Evolutionary conservation across 2,888 invertebrate species (phyloP).

Genomic region (Amiota minor): DNA sequence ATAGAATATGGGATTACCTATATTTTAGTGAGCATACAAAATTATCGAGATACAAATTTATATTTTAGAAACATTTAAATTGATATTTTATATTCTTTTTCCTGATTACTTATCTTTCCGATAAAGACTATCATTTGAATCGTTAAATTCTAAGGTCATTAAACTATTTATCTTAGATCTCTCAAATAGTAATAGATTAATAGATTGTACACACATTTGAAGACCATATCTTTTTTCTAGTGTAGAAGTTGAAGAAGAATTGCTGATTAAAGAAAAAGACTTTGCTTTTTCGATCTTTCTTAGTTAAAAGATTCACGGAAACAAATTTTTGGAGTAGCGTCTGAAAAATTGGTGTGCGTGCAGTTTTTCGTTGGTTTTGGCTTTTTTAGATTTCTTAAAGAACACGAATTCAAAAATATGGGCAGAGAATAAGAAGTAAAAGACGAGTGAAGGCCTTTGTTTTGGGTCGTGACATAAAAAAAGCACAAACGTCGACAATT

Average conservation of each 20-base stretch:
- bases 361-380: conserved; percentile 14
- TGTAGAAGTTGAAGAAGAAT: neutral
- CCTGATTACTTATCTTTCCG: neutral
- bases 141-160: neutral
- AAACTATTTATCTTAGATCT: neutral
- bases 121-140: neutral
- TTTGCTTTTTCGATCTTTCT: conserved; percentile 11
- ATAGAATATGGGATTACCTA: too few species aligned
- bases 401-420: conserved; percentile 16
- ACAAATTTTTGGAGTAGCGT: conserved; percentile 19
- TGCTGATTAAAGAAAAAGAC: conserved; percentile 1
- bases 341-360: conserved; percentile 25
- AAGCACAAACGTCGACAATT: conserved; percentile 34
- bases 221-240: too few species aligned
- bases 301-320: conserved; percentile 26
- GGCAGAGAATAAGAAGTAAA: neutral
- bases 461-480: conserved; percentile 26
- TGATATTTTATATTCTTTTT: neutral
- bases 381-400: conserved; percentile 4
- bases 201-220: too few species aligned
- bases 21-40: too few species aligned
- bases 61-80: neutral
- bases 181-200: neutral
- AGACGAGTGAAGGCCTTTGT: conserved; percentile 12
- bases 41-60: too few species aligned